phyloP scores from a whole-genome alignment of 2,113 vertebrate species.

The Rhipidura dahli region DNA sequence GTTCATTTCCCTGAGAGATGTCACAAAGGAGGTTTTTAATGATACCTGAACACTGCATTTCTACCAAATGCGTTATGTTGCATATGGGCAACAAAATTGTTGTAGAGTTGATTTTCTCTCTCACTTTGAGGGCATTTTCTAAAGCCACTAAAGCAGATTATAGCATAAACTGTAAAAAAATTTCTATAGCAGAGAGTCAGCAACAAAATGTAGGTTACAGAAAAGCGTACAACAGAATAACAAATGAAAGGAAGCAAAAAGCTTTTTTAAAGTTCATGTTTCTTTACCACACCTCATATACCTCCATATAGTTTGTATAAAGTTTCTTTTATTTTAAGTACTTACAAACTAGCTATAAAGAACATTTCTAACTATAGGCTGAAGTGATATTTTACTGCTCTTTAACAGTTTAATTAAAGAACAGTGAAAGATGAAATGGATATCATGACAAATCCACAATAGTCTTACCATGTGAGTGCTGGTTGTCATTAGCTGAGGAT shows the following conservation, averaged over 20 bases:
- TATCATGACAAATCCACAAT: constrained; percentile 69
- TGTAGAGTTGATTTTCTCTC: neutral
- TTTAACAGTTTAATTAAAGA: constrained; percentile 64
- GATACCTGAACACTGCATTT: neutral
- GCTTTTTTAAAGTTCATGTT: neutral
- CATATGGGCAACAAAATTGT: neutral
- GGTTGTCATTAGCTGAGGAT: constrained; percentile 95
- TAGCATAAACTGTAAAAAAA: neutral
- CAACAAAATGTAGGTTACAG: neutral
- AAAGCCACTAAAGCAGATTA: neutral
- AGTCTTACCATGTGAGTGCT: constrained; percentile 98
- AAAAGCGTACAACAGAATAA: constrained; percentile 12
- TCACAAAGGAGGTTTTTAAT: neutral
- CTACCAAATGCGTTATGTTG: neutral
- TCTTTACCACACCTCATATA: neutral
- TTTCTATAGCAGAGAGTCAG: neutral
- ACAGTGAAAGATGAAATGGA: constrained; percentile 60
- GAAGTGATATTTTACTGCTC: constrained; percentile 23
- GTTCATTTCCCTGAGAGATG: neutral
- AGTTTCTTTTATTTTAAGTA: neutral
- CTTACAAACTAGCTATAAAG: neutral
- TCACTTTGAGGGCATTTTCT: neutral
- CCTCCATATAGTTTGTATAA: neutral
- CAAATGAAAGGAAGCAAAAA: constrained; percentile 2
- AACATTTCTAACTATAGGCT: constrained; percentile 17